phyloP scores from a whole-genome alignment of 2,113 vertebrate species.

The Nyctereutes procyonoides region DNA sequence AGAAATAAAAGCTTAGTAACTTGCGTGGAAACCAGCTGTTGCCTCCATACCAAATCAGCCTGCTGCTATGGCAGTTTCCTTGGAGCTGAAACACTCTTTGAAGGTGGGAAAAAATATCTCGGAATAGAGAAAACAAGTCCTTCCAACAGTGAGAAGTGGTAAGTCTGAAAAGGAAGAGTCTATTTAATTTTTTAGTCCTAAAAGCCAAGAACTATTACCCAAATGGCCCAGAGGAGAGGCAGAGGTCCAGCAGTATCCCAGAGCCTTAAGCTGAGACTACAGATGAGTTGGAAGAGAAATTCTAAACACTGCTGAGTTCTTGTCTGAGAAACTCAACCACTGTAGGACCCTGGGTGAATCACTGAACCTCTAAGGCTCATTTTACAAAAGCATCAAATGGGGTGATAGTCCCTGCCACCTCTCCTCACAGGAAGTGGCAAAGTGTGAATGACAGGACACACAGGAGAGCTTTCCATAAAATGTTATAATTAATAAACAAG shows the following conservation, averaged over 20 bases:
- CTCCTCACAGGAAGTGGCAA: not conserved
- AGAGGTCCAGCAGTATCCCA: not conserved
- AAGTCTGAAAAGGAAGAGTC: not conserved
- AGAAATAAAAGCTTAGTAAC: not conserved
- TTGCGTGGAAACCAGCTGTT: not conserved
- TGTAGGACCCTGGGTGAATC: not conserved
- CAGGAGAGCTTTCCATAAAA: not conserved
- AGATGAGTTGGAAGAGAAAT: not conserved
- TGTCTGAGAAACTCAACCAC: not conserved
- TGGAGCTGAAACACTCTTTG: not conserved
- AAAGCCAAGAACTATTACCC: not conserved
- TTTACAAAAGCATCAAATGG: not conserved
- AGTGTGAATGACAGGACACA: not conserved
- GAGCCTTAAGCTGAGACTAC: not conserved
- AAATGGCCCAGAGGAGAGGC: not conserved
- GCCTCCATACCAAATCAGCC: not conserved
- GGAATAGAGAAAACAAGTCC: constrained; percentile 27
- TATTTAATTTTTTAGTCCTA: not conserved
- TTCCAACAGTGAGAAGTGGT: not conserved
- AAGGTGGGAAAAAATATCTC: not conserved
- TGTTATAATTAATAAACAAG: not conserved
- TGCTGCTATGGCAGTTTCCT: not conserved
- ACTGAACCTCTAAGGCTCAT: not conserved
- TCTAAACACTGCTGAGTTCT: not conserved
- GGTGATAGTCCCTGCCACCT: not conserved